Evolutionary conservation across 1,140 invertebrate species (phyloP).

Genomic region (Diachasmimorpha longicaudata): DNA sequence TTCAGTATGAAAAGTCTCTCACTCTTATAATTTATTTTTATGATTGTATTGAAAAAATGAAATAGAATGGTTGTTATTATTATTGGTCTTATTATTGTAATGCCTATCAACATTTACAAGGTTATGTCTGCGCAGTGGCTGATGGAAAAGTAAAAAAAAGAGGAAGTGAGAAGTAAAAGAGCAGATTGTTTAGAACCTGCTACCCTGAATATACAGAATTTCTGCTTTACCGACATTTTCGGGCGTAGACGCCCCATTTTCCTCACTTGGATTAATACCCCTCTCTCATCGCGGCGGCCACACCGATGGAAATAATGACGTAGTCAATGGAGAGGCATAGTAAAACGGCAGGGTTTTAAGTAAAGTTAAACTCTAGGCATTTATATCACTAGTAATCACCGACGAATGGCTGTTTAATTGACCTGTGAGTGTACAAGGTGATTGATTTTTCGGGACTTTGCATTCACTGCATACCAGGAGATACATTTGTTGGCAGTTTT

Average conservation of each 20-base stretch:
- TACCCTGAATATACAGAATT: not conserved
- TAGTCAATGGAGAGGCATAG: slow-evolving; percentile 31
- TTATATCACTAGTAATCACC: not conserved
- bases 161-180: not conserved
- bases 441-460: not conserved
- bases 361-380: not conserved
- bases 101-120: no score
- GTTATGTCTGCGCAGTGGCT: no score
- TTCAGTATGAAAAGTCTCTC: no score
- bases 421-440: not conserved
- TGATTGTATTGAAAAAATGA: no score
- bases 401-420: not conserved
- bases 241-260: slow-evolving; percentile 27
- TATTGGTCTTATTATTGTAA: no score
- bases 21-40: no score
- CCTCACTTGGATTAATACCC: slow-evolving; percentile 21
- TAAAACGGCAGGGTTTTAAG: slow-evolving; percentile 12
- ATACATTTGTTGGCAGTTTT: not conserved
- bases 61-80: no score
- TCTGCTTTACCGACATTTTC: not conserved
- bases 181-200: not conserved
- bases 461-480: not conserved
- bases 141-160: no score
- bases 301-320: slow-evolving; percentile 34
- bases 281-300: slow-evolving; percentile 17